phyloP scores from a whole-genome alignment of 2,888 invertebrate species.

The Theretra japonica region DNA sequence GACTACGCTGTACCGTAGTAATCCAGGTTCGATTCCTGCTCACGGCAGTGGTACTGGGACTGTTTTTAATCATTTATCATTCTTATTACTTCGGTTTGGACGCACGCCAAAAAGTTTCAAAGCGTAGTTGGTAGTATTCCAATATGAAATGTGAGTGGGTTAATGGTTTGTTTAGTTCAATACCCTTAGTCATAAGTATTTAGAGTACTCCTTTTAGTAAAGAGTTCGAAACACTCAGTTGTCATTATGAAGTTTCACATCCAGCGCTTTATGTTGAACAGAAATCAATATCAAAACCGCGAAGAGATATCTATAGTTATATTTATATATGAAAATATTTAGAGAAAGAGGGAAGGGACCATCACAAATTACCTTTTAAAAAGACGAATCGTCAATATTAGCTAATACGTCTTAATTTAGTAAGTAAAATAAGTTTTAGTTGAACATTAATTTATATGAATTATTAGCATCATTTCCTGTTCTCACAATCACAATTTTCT shows the following conservation, averaged over 20 bases:
- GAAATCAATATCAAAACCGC: too few species aligned
- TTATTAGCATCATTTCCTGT: too few species aligned
- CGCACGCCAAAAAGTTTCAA: neutral
- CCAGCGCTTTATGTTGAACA: too few species aligned
- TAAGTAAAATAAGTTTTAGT: too few species aligned
- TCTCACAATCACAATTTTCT: too few species aligned
- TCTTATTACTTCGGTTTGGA: neutral
- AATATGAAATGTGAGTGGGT: neutral
- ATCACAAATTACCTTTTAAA: too few species aligned
- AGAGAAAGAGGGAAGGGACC: too few species aligned
- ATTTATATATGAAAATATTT: too few species aligned
- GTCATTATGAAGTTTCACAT: neutral
- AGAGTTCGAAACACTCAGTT: neutral
- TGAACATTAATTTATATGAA: too few species aligned
- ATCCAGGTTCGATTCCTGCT: conserved; percentile 85
- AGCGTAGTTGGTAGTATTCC: conserved; percentile 5
- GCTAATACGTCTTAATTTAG: too few species aligned
- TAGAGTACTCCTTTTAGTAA: neutral
- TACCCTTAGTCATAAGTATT: neutral
- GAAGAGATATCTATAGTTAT: too few species aligned
- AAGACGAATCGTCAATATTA: too few species aligned
- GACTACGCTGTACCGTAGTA: conserved; percentile 1
- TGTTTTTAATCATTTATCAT: conserved; percentile 1
- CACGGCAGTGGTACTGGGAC: conserved; percentile 63
- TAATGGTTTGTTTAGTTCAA: conserved; percentile 14